Base-by-base conservation (phyloP, 2,797 vertebrate genomes). In the Danio jaintianensis region DNA sequence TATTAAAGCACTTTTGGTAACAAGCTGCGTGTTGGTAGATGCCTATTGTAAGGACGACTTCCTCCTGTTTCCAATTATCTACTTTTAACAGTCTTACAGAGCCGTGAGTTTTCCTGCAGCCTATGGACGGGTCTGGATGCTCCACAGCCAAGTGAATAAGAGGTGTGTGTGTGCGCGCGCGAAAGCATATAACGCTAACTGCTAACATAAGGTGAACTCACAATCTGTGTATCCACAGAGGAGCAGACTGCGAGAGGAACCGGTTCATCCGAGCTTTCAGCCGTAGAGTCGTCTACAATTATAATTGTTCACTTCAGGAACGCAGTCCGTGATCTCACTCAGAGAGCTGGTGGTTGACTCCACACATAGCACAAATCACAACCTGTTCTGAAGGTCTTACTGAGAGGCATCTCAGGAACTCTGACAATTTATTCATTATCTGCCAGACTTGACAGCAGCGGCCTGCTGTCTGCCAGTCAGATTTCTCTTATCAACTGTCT, bases 1-100 rank as follows among this genome's bases (percentile, higher is more conserved):
- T 92, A 93, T 94, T 93, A 87, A 94, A 87, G 70, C 84, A 87
- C 89, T 85, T 88, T 90, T 90, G 88, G 89, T 91, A 93, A 91
- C 91, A 93, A 92, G 91, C 92, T 92, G 90, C 85, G 89, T 88
- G 88, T 84, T 82, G 45, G 87, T 62, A 73, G 90, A 82, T 82
- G 88, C 88, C 89, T 85, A 85, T 90, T 91, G 90, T 92, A 89
- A 90, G 84, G 85, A 91, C 83, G 84, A 88, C 87, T 85, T 85
- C 87, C 87, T 85, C 86, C 85, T 85, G 88, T 89, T 91, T 92
- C 88, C 85, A 86, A 90, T 93, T 92, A 92, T 90, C 88, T 90
- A 77, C 88, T 88, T 89, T 90, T 91, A 92, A 92, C 88, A 90
- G 84, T 77, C 53, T 42, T 66, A 15, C 43, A 73, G 61, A 1